Evolutionary conservation across 2,888 invertebrate genomes (phyloP).

Genomic region (Drosophila koepferae): DNA sequence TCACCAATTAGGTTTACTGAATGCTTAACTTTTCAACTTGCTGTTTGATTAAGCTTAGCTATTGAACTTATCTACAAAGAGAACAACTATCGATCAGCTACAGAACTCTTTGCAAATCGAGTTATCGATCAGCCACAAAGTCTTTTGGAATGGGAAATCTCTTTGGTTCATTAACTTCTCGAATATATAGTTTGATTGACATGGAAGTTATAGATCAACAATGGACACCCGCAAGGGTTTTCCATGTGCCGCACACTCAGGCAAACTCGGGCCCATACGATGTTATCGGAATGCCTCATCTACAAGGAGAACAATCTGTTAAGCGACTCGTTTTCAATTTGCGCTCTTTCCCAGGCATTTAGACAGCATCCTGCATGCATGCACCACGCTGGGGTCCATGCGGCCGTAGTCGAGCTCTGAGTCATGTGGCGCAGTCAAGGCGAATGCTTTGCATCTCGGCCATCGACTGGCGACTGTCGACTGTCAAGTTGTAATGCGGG

Average conservation of each 20-base stretch:
- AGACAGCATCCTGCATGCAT: constrained; percentile 44
- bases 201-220: too few relatives aligned
- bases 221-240: constrained; percentile 1
- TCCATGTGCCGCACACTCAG: neutral
- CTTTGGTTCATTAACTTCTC: too few relatives aligned
- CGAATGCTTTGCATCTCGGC: constrained; percentile 36
- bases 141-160: too few relatives aligned
- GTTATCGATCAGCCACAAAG: too few relatives aligned
- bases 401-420: constrained; percentile 15
- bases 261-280: neutral
- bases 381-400: constrained; percentile 23
- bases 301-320: constrained; percentile 25
- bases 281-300: constrained; percentile 10
- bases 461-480: constrained; percentile 19
- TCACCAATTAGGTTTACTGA: neutral
- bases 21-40: too few relatives aligned
- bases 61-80: too few relatives aligned
- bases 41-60: too few relatives aligned
- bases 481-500: constrained; percentile 42
- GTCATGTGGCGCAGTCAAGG: constrained; percentile 41
- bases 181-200: too few relatives aligned
- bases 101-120: too few relatives aligned
- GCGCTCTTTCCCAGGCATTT: constrained; percentile 54
- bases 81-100: too few relatives aligned
- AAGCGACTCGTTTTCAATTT: constrained; percentile 45